These are phyloP conservation scores for Ianthella basta DNA, from an alignment of 37 sponge, comb jelly and placozoan species.

Conservation along the genomic window DNA sequence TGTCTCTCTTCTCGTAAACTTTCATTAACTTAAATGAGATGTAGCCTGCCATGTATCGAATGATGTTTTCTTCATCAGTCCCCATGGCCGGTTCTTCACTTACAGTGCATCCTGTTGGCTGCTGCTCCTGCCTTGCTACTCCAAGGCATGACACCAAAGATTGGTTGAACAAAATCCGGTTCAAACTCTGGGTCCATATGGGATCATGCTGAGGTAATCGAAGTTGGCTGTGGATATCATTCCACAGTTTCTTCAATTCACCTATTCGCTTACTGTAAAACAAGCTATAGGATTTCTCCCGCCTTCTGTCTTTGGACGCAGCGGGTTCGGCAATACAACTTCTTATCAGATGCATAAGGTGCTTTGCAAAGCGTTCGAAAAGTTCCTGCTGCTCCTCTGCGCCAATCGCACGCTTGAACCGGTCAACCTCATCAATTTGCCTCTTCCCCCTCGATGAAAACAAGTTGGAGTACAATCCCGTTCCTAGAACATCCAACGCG, in stretches of 20 bases:
- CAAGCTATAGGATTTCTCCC: constrained; percentile 1
- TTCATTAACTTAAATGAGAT: neutral
- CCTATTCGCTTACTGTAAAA: neutral
- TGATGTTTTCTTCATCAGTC: constrained; percentile 3
- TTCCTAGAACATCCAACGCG: no score
- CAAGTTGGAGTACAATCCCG: no score
- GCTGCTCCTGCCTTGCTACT: neutral
- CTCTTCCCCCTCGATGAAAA: constrained; percentile 13
- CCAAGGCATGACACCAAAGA: neutral
- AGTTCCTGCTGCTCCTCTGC: neutral
- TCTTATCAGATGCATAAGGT: no score
- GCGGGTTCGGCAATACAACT: constrained; percentile 10
- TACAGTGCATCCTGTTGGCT: neutral
- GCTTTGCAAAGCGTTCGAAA: neutral
- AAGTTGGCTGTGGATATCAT: neutral
- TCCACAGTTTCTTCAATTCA: neutral
- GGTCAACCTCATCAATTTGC: neutral
- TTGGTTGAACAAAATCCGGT: neutral
- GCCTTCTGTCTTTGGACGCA: neutral
- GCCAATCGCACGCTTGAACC: neutral
- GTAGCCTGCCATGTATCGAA: constrained; percentile 27
- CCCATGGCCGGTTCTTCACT: neutral
- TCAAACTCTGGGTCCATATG: neutral
- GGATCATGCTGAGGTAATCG: neutral
- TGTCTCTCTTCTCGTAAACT: neutral